These are phyloP conservation scores for Gymnothorax reevesii DNA, from an alignment of 2,797 vertebrate genomes.

Conservation along the genomic window DNA sequence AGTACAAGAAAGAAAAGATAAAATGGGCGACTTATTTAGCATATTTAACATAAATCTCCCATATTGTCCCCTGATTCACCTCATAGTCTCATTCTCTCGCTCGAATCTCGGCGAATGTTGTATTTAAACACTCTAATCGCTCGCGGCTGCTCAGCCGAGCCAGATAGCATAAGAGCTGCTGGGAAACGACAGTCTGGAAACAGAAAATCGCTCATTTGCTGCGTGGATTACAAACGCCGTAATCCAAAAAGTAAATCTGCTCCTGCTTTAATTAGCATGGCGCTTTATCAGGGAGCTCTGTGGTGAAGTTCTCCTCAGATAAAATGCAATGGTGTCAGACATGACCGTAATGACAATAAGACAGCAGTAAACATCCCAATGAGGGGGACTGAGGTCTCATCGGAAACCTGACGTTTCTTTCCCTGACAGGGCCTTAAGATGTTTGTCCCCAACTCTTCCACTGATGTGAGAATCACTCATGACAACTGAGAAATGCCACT, in stretches of 20 bases:
- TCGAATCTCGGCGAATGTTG: slow-evolving; percentile 75
- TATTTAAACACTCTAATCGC: slow-evolving; percentile 73
- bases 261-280: slow-evolving; percentile 72
- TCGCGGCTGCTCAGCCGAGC: slow-evolving; percentile 54
- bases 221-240: slow-evolving; percentile 57
- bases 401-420: slow-evolving; percentile 63
- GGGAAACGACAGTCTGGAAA: slow-evolving; percentile 63
- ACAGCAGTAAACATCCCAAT: slow-evolving; percentile 47
- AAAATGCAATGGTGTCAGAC: slow-evolving; percentile 50
- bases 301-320: slow-evolving; percentile 70
- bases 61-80: slow-evolving; percentile 73
- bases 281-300: slow-evolving; percentile 70
- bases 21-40: slow-evolving; percentile 52
- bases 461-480: background rate
- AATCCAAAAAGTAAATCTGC: slow-evolving; percentile 25
- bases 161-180: slow-evolving; percentile 62
- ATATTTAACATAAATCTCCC: slow-evolving; percentile 53
- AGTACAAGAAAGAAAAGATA: slow-evolving; percentile 30
- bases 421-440: slow-evolving; percentile 44
- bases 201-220: slow-evolving; percentile 42
- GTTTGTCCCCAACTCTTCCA: background rate
- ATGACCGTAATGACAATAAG: slow-evolving; percentile 60
- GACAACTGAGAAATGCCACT: background rate
- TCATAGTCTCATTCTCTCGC: slow-evolving; percentile 59
- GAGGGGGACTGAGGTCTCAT: slow-evolving; percentile 61